Conservation (phyloP, 2,888 invertebrate species). For the Margaritifera margaritifera region DNA sequence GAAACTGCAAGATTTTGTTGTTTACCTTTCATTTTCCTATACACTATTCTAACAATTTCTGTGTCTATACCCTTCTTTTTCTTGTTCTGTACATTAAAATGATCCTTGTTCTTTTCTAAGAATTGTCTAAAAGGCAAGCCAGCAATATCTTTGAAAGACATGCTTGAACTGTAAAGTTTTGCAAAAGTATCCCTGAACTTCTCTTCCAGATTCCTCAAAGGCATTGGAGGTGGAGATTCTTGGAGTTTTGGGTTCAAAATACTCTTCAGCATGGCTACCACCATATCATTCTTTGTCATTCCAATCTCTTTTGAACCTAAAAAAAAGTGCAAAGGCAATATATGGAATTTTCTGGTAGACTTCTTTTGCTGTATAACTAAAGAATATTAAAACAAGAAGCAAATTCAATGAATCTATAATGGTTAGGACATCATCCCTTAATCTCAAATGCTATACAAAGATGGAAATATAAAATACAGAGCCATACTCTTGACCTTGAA, state of each 20-base stretch:
- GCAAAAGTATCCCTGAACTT: background rate
- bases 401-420: too few species aligned
- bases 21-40: too few species aligned
- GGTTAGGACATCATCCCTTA: too few species aligned
- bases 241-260: constrained; percentile 7
- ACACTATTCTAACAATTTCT: too few species aligned
- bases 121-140: constrained; percentile 9
- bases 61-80: constrained; percentile 1
- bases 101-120: constrained; percentile 11
- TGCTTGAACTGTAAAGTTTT: background rate
- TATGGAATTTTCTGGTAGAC: too few species aligned
- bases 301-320: constrained; percentile 1
- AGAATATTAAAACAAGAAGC: too few species aligned
- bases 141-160: constrained; percentile 10
- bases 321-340: too few species aligned
- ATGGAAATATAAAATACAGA: too few species aligned
- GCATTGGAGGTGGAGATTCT: constrained; percentile 1
- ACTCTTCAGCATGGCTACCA: constrained; percentile 6
- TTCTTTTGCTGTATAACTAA: too few species aligned
- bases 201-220: constrained; percentile 1
- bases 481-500: too few species aligned
- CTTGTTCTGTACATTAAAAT: constrained; percentile 4
- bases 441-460: too few species aligned
- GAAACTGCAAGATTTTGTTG: too few species aligned
- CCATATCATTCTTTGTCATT: constrained; percentile 3